These are phyloP conservation scores for Horisme vitalbata DNA, from an alignment of 2,888 invertebrate species.

Conservation along the genomic window DNA sequence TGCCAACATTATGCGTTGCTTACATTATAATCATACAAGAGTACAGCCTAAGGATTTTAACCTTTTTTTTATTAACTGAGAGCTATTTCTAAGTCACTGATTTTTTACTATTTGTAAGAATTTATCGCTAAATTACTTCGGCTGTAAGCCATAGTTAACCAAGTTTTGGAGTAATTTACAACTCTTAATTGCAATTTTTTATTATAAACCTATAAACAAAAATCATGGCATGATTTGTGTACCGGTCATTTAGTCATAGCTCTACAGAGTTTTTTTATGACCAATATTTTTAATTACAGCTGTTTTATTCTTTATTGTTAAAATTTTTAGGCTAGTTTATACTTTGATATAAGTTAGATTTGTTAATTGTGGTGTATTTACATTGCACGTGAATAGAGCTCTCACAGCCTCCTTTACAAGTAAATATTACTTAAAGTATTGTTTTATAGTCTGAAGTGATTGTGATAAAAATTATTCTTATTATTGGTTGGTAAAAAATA, in stretches of 20 bases:
- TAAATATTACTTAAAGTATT: slow-evolving; percentile 57
- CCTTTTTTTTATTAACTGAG: slow-evolving; percentile 78
- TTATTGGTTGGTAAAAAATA: slow-evolving; percentile 63
- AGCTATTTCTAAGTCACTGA: slow-evolving; percentile 82
- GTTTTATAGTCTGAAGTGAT: slow-evolving; percentile 76
- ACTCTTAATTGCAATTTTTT: slow-evolving; percentile 71
- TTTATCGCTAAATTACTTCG: slow-evolving; percentile 63
- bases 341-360: slow-evolving; percentile 80
- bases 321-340: slow-evolving; percentile 83
- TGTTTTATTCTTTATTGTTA: slow-evolving; percentile 79
- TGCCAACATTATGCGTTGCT: slow-evolving; percentile 81
- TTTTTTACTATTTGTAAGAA: slow-evolving; percentile 72
- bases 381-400: slow-evolving; percentile 76
- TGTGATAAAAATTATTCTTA: slow-evolving; percentile 76
- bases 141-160: slow-evolving; percentile 69
- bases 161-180: slow-evolving; percentile 81
- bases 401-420: slow-evolving; percentile 74
- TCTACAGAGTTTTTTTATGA: slow-evolving; percentile 77
- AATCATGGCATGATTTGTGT: slow-evolving; percentile 77
- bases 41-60: slow-evolving; percentile 83
- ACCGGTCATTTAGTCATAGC: slow-evolving; percentile 80
- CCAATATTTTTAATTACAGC: slow-evolving; percentile 75
- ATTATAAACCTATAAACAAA: slow-evolving; percentile 67
- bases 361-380: slow-evolving; percentile 80
- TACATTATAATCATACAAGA: slow-evolving; percentile 80